A percentile compares a stretch with the other conserved stretches of the same genome.
Evolutionary conservation across 2,797 vertebrate genomes (phyloP).

Genomic region (Oryzias sinensis): DNA sequence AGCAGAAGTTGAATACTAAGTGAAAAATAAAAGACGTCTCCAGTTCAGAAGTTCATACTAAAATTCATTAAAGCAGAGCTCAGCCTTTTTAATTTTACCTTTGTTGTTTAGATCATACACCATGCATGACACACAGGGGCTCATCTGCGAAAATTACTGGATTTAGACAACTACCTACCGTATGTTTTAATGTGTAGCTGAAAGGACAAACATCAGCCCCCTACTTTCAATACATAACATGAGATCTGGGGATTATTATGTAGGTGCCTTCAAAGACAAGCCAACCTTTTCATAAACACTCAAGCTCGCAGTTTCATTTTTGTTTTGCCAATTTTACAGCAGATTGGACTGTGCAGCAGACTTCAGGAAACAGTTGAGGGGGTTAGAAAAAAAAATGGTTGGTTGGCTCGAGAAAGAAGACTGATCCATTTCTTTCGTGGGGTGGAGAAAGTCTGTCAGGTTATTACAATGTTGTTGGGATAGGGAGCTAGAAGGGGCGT

Average conservation of each 20-base stretch:
- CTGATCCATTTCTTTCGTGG: conserved; percentile 60
- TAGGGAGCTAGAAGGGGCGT: conserved; percentile 74
- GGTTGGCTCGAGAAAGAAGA: conserved; percentile 43
- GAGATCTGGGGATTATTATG: conserved; percentile 12
- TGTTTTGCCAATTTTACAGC: conserved; percentile 8
- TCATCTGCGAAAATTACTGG: conserved; percentile 38
- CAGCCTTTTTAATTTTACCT: conserved; percentile 24
- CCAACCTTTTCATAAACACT: conserved; percentile 17
- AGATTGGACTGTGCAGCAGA: conserved; percentile 24
- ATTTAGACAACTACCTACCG: conserved; percentile 26
- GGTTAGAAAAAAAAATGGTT: conserved; percentile 36
- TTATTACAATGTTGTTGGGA: conserved; percentile 72
- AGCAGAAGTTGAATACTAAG: background rate
- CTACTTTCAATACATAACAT: conserved; percentile 22
- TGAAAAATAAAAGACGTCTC: conserved; percentile 1
- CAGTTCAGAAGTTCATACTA: conserved; percentile 42
- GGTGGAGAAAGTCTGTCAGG: conserved; percentile 60
- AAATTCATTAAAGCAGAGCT: conserved; percentile 17
- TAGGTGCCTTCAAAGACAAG: conserved; percentile 20
- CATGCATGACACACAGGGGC: conserved; percentile 19
- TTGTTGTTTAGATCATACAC: conserved; percentile 18
- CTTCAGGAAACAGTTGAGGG: conserved; percentile 33
- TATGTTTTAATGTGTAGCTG: conserved; percentile 30
- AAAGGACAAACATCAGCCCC: conserved; percentile 13
- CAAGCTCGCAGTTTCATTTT: conserved; percentile 29